Evolutionary conservation across 2,888 invertebrate species (phyloP).

Genomic region (Lithophane ornitopus): DNA sequence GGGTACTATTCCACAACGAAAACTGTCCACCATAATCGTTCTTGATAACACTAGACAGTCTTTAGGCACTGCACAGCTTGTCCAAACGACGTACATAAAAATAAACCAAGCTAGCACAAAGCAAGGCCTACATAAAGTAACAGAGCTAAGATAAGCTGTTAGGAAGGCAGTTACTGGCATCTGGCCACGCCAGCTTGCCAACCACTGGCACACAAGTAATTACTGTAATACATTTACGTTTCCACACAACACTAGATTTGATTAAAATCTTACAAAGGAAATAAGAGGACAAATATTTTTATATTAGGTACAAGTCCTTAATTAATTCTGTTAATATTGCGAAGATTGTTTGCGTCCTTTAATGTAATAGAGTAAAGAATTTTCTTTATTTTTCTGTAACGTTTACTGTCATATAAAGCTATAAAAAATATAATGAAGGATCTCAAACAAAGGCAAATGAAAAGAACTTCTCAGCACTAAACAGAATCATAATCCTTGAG

Average conservation of each 20-base stretch:
- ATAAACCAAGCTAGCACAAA: slow-evolving; percentile 46
- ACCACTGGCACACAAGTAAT: slow-evolving; percentile 59
- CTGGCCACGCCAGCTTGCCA: slow-evolving; percentile 66
- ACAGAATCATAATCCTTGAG: neutral
- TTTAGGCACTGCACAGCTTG: slow-evolving; percentile 32
- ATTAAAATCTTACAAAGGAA: slow-evolving; percentile 54
- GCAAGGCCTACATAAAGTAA: slow-evolving; percentile 55
- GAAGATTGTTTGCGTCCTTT: slow-evolving; percentile 10
- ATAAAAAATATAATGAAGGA: neutral
- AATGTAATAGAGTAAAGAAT: neutral
- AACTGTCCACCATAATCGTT: slow-evolving; percentile 30
- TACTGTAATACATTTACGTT: slow-evolving; percentile 61
- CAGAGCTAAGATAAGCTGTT: slow-evolving; percentile 70
- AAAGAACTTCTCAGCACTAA: neutral
- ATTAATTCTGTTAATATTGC: slow-evolving; percentile 34
- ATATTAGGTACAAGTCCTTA: slow-evolving; percentile 22
- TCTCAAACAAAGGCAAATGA: neutral
- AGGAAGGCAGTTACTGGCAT: slow-evolving; percentile 70
- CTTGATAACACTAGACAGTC: slow-evolving; percentile 20
- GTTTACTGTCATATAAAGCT: neutral
- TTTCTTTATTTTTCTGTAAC: slow-evolving; percentile 13
- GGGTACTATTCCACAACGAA: neutral
- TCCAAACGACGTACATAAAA: slow-evolving; percentile 47
- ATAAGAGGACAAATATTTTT: slow-evolving; percentile 41
- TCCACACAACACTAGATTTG: slow-evolving; percentile 50